These are phyloP conservation scores for Patella vulgata DNA, from an alignment of 1,140 invertebrate species.

Conservation along the genomic window DNA sequence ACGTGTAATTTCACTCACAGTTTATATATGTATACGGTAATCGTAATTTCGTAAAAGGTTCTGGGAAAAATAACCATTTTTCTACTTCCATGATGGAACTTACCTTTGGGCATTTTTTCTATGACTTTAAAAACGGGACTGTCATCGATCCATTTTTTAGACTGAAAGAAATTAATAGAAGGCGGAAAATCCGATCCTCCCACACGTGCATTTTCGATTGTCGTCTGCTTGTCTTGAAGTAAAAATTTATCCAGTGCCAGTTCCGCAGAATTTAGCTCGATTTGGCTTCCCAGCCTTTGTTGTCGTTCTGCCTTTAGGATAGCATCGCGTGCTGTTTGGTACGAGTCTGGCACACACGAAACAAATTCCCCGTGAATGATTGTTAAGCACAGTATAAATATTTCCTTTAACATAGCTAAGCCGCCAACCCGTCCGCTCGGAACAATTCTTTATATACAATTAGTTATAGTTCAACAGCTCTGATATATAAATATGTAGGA, in stretches of 20 bases:
- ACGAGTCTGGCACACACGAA: background rate
- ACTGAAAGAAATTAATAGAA: constrained; percentile 5
- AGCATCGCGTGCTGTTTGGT: background rate
- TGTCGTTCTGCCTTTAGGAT: background rate
- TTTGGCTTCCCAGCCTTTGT: background rate
- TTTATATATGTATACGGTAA: too few relatives aligned
- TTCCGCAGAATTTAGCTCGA: background rate
- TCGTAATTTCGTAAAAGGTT: too few relatives aligned
- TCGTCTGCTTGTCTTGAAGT: background rate
- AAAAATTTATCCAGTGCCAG: background rate
- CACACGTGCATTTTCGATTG: background rate
- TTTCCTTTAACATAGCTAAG: too few relatives aligned
- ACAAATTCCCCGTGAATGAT: too few relatives aligned
- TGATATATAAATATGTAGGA: too few relatives aligned
- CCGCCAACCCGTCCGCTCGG: too few relatives aligned
- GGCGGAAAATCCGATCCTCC: constrained; percentile 1
- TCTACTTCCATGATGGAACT: too few relatives aligned
- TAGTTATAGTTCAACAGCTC: too few relatives aligned
- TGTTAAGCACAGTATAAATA: too few relatives aligned
- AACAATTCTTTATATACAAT: too few relatives aligned
- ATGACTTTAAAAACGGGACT: background rate
- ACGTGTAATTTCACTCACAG: too few relatives aligned
- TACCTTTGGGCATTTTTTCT: constrained; percentile 13
- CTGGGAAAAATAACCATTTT: too few relatives aligned
- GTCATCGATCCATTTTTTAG: constrained; percentile 8